Percentiles rank a stretch among this genome's conserved stretches.
phyloP scores from a whole-genome alignment of 2,113 vertebrate genomes.

The Antennarius striatus region DNA sequence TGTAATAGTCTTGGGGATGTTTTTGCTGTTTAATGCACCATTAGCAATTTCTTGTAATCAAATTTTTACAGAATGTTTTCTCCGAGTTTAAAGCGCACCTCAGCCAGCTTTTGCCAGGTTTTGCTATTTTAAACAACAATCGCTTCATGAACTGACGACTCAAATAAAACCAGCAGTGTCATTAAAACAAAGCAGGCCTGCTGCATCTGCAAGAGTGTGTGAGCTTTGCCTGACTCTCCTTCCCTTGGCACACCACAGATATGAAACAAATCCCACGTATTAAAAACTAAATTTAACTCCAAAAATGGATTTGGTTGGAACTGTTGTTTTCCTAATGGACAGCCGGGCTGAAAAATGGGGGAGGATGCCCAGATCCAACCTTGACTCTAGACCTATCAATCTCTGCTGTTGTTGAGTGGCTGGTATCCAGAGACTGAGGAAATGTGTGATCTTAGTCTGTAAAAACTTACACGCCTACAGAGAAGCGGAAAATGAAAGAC shows the following conservation, averaged over 20 bases:
- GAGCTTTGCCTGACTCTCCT: conserved; percentile 34
- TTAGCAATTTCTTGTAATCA: conserved; percentile 12
- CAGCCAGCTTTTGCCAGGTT: conserved; percentile 7
- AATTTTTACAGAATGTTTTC: conserved; percentile 31
- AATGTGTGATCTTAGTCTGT: conserved; percentile 64
- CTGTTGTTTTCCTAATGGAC: conserved; percentile 42
- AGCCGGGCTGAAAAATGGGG: conserved; percentile 8
- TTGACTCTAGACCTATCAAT: conserved; percentile 67
- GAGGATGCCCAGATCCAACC: conserved; percentile 51
- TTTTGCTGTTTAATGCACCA: no score
- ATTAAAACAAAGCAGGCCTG: conserved; percentile 31
- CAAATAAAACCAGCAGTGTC: conserved; percentile 34
- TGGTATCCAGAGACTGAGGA: conserved; percentile 45
- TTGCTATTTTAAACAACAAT: conserved; percentile 25
- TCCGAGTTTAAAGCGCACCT: conserved; percentile 35
- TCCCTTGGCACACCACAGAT: conserved; percentile 21
- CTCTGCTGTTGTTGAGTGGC: conserved; percentile 53
- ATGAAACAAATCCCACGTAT: conserved; percentile 44
- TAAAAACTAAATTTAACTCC: conserved; percentile 31
- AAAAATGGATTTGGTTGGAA: conserved; percentile 47
- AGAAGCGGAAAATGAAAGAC: conserved; percentile 68
- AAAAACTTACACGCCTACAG: conserved; percentile 64
- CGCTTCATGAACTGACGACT: conserved; percentile 31
- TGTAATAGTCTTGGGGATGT: not conserved
- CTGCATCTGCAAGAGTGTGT: conserved; percentile 11